phyloP scores from a whole-genome alignment of 2,113 vertebrate genomes.

The Puma concolor region DNA sequence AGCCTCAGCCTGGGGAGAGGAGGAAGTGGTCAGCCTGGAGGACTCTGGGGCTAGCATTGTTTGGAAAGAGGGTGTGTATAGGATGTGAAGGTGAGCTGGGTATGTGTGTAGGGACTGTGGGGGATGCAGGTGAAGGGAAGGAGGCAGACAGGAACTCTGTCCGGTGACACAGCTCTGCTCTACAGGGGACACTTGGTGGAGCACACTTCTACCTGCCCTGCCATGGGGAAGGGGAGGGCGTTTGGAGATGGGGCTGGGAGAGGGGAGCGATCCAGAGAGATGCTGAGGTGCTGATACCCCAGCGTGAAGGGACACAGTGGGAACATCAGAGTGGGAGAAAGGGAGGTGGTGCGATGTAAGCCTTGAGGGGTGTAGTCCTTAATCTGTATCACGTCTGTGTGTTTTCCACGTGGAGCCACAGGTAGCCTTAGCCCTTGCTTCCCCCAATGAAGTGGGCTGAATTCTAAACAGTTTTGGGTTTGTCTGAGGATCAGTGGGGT shows the following conservation, averaged over 20 bases:
- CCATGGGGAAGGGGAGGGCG: neutral
- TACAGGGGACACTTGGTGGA: neutral
- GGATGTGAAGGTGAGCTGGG: constrained; percentile 30
- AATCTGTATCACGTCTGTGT: too few relatives aligned
- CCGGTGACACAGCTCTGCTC: neutral
- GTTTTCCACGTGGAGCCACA: neutral
- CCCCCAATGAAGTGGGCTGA: neutral
- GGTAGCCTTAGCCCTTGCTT: neutral
- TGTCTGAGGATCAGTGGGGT: neutral
- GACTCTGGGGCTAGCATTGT: constrained; percentile 21
- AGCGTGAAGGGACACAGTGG: neutral
- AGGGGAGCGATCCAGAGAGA: neutral
- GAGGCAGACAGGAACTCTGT: too few relatives aligned
- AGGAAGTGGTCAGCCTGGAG: neutral
- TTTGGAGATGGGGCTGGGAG: too few relatives aligned
- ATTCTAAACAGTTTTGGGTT: neutral
- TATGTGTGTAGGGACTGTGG: neutral
- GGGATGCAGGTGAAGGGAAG: neutral
- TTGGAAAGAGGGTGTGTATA: constrained; percentile 57
- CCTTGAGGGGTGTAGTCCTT: neutral
- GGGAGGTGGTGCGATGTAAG: neutral
- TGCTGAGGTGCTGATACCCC: neutral
- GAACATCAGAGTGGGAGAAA: neutral
- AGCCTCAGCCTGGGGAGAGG: neutral
- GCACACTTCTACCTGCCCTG: neutral